These are phyloP conservation scores for Taenaris catops DNA, from an alignment of 2,888 invertebrate species.

Conservation along the genomic window DNA sequence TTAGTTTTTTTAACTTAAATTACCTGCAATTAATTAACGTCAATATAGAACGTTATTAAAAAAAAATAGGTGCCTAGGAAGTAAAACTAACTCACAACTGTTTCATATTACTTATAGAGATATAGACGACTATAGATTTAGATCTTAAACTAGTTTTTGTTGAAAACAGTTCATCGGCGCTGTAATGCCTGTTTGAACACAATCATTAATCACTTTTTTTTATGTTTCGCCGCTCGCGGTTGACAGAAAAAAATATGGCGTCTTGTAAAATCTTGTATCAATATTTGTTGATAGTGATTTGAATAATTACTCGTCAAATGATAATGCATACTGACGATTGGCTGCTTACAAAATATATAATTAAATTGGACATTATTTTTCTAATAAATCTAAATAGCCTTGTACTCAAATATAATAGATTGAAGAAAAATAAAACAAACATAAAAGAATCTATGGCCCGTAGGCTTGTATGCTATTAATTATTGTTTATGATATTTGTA, in stretches of 20 bases:
- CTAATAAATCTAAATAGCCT: too few relatives aligned
- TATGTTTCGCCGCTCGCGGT: conserved; percentile 1
- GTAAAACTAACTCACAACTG: too few relatives aligned
- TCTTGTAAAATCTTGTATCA: conserved; percentile 12
- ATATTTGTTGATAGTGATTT: conserved; percentile 21
- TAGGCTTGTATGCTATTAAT: too few relatives aligned
- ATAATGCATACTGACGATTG: conserved; percentile 6
- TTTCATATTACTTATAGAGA: too few relatives aligned
- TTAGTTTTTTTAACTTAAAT: too few relatives aligned
- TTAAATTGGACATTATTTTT: not conserved
- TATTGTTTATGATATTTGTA: too few relatives aligned
- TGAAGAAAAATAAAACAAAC: too few relatives aligned
- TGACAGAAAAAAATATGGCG: conserved; percentile 9
- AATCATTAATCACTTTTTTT: conserved; percentile 20
- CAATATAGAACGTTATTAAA: too few relatives aligned
- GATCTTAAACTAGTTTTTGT: conserved; percentile 15
- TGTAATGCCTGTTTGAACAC: conserved; percentile 16
- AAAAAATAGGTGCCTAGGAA: too few relatives aligned
- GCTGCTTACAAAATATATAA: conserved; percentile 13
- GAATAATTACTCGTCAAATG: conserved; percentile 18
- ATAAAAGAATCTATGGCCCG: too few relatives aligned
- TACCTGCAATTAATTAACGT: too few relatives aligned
- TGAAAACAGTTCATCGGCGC: conserved; percentile 5
- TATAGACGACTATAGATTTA: conserved; percentile 1
- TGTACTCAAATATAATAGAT: too few relatives aligned